These are phyloP conservation scores for Otus sunia DNA, from an alignment of 2,113 vertebrate species.

Conservation along the genomic window DNA sequence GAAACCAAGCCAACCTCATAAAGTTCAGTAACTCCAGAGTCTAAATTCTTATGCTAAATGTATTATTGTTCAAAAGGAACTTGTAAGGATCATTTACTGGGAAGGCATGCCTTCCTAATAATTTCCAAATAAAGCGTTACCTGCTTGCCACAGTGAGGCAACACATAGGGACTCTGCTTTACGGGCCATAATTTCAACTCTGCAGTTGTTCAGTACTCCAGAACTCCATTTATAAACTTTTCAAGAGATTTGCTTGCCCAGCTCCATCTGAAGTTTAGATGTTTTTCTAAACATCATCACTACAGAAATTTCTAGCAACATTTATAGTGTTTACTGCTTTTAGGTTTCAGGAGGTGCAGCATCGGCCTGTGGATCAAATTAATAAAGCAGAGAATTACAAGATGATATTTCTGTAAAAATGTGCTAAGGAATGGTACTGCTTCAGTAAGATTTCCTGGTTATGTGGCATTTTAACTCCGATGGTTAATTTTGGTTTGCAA, in stretches of 20 bases:
- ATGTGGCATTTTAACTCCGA: not conserved
- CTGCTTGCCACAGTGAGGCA: not conserved
- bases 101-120: conserved; percentile 27
- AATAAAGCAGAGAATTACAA: not conserved
- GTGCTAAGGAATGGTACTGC: not conserved
- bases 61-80: conserved; percentile 37
- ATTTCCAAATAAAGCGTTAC: conserved; percentile 15
- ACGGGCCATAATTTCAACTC: not conserved
- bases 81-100: not conserved
- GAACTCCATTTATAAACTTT: not conserved
- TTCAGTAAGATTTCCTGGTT: not conserved
- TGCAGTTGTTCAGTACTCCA: not conserved
- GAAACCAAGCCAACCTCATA: conserved; percentile 43
- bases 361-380: not conserved
- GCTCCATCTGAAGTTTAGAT: not conserved
- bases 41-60: conserved; percentile 12
- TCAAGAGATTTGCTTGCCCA: not conserved
- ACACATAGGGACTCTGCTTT: not conserved
- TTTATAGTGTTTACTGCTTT: not conserved
- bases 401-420: not conserved
- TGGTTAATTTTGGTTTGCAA: not conserved
- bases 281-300: not conserved
- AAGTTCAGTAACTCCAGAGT: conserved; percentile 42
- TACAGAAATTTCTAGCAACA: not conserved
- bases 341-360: not conserved